Base-by-base conservation (phyloP, 1,140 invertebrate species). In the Brachionus manjavacas region DNA sequence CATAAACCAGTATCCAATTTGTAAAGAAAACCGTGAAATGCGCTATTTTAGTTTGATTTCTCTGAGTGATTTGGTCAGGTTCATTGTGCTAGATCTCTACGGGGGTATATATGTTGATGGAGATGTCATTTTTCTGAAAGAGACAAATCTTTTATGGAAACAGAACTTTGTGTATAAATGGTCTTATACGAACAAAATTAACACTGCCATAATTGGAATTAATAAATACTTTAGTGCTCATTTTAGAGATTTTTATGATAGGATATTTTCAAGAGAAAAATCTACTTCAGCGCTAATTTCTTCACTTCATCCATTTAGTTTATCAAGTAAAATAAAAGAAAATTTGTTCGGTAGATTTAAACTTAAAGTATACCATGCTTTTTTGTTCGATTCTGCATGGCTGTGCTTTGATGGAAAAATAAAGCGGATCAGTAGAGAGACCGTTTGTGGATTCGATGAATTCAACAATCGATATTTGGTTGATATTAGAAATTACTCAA, bases 341-440 rank as follows among this genome's bases (percentile, higher is more conserved):
- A 23, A 49, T 28, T 31, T 28, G 20, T 68, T 68, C 28, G 64
- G 31, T 1, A 68, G 20, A 12, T 28, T 31, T 68, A 68, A 28
- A 46, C 12, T 76, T 46, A 76, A 39, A 12, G n/a, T 46, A 12
- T 68, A 64, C 11, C 79, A 81, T 23, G 64, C 52, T 43, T 81
- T 64, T 43, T 81, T 81, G 28, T 81, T 81, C 28, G 79, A 81
- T 81, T 43, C 79, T 14, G 52, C 60, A 8, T 81, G 79, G 79
- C 16, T 81, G 8, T 81, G 79, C 60, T 39, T 64, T 43, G 52
- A 81, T 81, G 79, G 79, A 23, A 81, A 60, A 43, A 31, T 20
- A 7, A 46, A 81, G 20, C 46, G 52, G n/a, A 3, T 14, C 1
- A 46, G 28, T 60, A 60, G 41, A 31, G n/a, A 35, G 7, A 60